Evolutionary conservation across 2,113 vertebrate species (phyloP).

Genomic region (Asarcornis scutulata): DNA sequence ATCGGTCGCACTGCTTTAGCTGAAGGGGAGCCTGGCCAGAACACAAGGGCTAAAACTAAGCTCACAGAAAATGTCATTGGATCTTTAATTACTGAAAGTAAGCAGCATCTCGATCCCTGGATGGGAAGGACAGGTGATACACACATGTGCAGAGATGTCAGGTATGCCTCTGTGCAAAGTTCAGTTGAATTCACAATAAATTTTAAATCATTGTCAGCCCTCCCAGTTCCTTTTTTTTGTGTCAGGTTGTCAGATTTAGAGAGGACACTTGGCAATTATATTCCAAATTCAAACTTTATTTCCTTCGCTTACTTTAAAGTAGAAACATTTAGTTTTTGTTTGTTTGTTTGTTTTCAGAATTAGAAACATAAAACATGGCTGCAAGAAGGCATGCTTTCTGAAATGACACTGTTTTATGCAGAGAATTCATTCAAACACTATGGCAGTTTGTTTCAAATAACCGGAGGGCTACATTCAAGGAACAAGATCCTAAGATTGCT

Average conservation of each 20-base stretch:
- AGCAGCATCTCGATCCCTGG: background rate
- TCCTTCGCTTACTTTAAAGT: background rate
- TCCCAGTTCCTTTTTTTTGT: background rate
- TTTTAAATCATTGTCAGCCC: background rate
- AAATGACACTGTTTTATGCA: background rate
- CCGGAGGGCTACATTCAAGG: background rate
- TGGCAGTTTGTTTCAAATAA: background rate
- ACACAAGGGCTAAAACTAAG: background rate
- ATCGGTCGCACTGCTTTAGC: background rate
- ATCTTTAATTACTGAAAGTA: background rate
- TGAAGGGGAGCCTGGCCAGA: background rate
- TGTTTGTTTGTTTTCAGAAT: background rate
- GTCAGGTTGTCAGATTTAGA: background rate
- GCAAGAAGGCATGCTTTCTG: background rate
- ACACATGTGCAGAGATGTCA: rapidly evolving
- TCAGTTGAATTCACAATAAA: background rate
- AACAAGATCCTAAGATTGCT: background rate
- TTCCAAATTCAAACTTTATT: background rate
- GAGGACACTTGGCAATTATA: background rate
- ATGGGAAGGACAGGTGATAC: background rate
- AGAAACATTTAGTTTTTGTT: background rate
- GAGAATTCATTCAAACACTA: background rate
- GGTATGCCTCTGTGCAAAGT: background rate
- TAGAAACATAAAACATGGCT: background rate
- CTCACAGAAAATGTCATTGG: background rate